A percentile compares a stretch with the other conserved stretches of the same genome.
Evolutionary conservation across 2,888 invertebrate species (phyloP).

Genomic region (Anthoptus insignis): DNA sequence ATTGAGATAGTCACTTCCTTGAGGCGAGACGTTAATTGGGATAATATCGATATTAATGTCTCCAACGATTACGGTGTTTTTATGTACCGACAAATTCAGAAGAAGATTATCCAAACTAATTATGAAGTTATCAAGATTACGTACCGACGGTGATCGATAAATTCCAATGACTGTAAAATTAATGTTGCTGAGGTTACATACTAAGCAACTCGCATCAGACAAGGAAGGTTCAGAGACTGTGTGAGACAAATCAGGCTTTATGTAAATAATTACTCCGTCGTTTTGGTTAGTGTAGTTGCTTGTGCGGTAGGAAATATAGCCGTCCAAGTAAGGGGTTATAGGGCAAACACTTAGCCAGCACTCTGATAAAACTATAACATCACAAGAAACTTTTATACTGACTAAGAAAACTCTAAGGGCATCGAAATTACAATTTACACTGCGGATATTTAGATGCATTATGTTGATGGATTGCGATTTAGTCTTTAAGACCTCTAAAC

Average conservation of each 20-base stretch:
- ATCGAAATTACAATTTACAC: slow-evolving; percentile 17
- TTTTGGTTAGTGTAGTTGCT: background rate
- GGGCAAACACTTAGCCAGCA: slow-evolving; percentile 13
- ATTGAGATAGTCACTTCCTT: too few species aligned
- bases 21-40: background rate
- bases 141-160: slow-evolving; percentile 19
- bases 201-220: slow-evolving; percentile 9
- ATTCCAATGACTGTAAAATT: slow-evolving; percentile 10
- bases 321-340: slow-evolving; percentile 3
- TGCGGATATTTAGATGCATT: slow-evolving; percentile 21
- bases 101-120: slow-evolving; percentile 1
- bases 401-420: slow-evolving; percentile 7
- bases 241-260: background rate
- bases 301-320: background rate
- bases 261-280: background rate
- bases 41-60: background rate
- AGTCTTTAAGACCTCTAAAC: background rate
- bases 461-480: background rate
- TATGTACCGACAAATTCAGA: background rate
- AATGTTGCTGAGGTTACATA: background rate
- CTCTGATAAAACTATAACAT: slow-evolving; percentile 19
- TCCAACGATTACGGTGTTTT: background rate
- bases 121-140: slow-evolving; percentile 16
- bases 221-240: slow-evolving; percentile 5
- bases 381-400: slow-evolving; percentile 5